phyloP scores from a whole-genome alignment of 2,888 invertebrate genomes.

The Nemapogon koenigi region DNA sequence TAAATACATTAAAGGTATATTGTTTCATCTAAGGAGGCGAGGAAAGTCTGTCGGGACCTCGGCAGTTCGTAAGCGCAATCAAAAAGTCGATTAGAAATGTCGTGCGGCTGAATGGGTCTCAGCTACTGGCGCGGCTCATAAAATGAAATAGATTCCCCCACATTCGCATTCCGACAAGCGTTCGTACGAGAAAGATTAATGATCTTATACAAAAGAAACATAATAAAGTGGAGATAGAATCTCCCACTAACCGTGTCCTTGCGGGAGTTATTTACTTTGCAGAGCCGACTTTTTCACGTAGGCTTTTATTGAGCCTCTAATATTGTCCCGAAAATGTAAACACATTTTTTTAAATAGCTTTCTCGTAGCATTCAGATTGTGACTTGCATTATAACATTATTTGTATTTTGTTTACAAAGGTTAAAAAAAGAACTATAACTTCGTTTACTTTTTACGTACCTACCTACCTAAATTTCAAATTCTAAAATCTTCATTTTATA shows the following conservation, averaged over 20 bases:
- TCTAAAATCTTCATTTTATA: no score
- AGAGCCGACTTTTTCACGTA: conserved; percentile 54
- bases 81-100: conserved; percentile 65
- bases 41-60: not conserved
- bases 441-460: no score
- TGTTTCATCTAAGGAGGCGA: conserved; percentile 23
- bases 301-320: conserved; percentile 34
- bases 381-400: no score
- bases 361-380: no score
- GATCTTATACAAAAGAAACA: conserved; percentile 62
- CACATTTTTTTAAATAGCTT: no score
- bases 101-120: conserved; percentile 56
- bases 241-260: conserved; percentile 65
- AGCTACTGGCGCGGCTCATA: conserved; percentile 60
- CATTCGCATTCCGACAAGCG: conserved; percentile 66
- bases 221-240: conserved; percentile 64
- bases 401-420: no score
- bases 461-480: no score
- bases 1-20: no score
- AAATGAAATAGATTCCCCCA: conserved; percentile 66
- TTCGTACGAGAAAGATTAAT: conserved; percentile 66
- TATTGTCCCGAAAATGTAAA: no score
- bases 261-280: conserved; percentile 60
- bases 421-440: no score
- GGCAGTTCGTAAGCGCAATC: conserved; percentile 44